Evolutionary conservation across 2,797 vertebrate genomes (phyloP).

Genomic region (Holocentrus rufus): DNA sequence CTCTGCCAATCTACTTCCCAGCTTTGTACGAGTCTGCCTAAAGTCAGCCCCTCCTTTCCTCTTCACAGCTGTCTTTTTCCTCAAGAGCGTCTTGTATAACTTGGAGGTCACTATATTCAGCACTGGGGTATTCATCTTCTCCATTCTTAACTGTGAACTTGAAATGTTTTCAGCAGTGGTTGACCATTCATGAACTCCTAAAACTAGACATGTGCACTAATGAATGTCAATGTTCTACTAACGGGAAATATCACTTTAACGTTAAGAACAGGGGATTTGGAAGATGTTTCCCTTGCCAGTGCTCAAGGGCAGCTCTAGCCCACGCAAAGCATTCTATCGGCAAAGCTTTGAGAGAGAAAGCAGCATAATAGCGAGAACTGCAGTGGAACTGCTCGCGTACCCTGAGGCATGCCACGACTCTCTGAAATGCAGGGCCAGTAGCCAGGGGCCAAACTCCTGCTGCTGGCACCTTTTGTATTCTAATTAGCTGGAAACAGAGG

Average conservation of each 20-base stretch:
- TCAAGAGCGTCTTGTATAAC: no score
- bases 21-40: no score
- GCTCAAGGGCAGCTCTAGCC: slow-evolving; percentile 61
- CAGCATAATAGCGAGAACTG: slow-evolving; percentile 42
- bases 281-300: slow-evolving; percentile 17
- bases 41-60: no score
- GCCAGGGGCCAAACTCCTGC: slow-evolving; percentile 52
- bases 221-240: neutral
- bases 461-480: slow-evolving; percentile 58
- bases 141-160: neutral
- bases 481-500: slow-evolving; percentile 56
- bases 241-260: slow-evolving; percentile 33
- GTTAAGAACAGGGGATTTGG: slow-evolving; percentile 26
- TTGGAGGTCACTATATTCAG: no score
- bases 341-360: slow-evolving; percentile 39
- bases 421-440: slow-evolving; percentile 46
- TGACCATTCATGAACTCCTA: neutral
- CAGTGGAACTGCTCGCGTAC: slow-evolving; percentile 41
- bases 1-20: no score
- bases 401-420: slow-evolving; percentile 54
- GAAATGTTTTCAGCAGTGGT: neutral
- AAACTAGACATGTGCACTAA: neutral
- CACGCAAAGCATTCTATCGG: slow-evolving; percentile 12
- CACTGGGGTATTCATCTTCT: no score
- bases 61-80: no score